Evolutionary conservation across 2,888 invertebrate genomes (phyloP), one percentile per base, ranked within the genome.

Genomic region (Augiades crinisus): DNA sequence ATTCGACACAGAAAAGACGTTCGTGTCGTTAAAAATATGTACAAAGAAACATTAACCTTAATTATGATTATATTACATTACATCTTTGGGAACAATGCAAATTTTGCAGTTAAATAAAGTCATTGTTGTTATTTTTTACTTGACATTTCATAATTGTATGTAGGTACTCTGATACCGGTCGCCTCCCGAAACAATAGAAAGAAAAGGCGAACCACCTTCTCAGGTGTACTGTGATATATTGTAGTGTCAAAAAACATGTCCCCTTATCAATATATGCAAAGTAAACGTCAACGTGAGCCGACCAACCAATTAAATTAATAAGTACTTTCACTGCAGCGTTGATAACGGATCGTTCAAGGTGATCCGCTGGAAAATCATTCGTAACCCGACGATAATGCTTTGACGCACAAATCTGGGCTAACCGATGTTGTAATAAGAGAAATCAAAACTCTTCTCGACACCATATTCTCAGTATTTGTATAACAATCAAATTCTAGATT

Each of bases 271-370:
- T 46, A 77, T 74, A 77, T 79, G 76, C 74, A 74, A 78, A 79
- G 72, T 73, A 69, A 79, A 70, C 68, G 64, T 65, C 72, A 65
- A 68, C 68, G 70, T 63, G 69, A 73, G 63, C 70, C 64, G 62
- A 69, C 73, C 70, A 68, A 77, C 76, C 81, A 85, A 84, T 88
- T 86, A 84, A 70, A 75, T 79, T 81, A 83, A 85, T 82, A 79
- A 87, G 75, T 68, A 86, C 88, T 87, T 87, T 88, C 86, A 83
- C 87, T 82, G 64, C 57, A 54, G 58, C 62, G 60, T 65, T 72
- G 77, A 81, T 81, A 81, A 72, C 67, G 67, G 58, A 61, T 77
- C 72, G 80, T 84, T 82, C 84, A 84, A 86, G 82, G 85, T 80
- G 67, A 80, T 74, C 78, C 67, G 63, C 72, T 65, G 70, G 62